Conservation (phyloP, 1,140 invertebrate genomes). For the Vanessa atalanta region DNA sequence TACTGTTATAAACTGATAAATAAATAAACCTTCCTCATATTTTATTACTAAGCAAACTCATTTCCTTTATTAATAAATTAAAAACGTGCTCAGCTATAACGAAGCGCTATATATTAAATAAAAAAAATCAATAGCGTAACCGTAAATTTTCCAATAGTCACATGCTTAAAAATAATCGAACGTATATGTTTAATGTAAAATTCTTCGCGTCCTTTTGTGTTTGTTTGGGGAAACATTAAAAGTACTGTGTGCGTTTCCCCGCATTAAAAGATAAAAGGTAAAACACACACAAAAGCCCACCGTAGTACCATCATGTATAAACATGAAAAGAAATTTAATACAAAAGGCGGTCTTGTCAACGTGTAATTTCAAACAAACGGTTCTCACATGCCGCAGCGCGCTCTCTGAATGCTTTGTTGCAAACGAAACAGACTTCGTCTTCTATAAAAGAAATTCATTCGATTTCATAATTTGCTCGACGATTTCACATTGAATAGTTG, state of each 20-base stretch:
- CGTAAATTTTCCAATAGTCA: neutral
- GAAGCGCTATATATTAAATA: too few species aligned
- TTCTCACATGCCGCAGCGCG: conserved; percentile 25
- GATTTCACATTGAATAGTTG: neutral
- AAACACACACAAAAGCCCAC: conserved; percentile 15
- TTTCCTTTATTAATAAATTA: too few species aligned
- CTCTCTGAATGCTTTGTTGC: conserved; percentile 16
- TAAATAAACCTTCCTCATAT: too few species aligned
- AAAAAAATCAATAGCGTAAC: neutral
- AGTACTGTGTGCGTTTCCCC: conserved; percentile 8
- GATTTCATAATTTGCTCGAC: neutral
- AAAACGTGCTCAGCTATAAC: too few species aligned
- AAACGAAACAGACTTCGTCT: conserved; percentile 18
- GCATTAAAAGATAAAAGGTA: conserved; percentile 22
- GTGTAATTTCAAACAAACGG: conserved; percentile 32
- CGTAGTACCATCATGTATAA: conserved; percentile 21
- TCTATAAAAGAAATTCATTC: conserved; percentile 25
- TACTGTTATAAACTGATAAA: too few species aligned
- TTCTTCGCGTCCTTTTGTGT: neutral
- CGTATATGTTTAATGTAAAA: neutral
- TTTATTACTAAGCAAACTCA: too few species aligned
- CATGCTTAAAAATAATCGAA: conserved; percentile 3
- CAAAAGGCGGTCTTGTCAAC: conserved; percentile 32
- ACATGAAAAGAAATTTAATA: conserved; percentile 33
- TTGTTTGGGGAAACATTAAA: conserved; percentile 5